Evolutionary conservation across 2,797 vertebrate species (phyloP), one percentile per base, ranked within the genome.

Genomic region (Clarias fuscus): DNA sequence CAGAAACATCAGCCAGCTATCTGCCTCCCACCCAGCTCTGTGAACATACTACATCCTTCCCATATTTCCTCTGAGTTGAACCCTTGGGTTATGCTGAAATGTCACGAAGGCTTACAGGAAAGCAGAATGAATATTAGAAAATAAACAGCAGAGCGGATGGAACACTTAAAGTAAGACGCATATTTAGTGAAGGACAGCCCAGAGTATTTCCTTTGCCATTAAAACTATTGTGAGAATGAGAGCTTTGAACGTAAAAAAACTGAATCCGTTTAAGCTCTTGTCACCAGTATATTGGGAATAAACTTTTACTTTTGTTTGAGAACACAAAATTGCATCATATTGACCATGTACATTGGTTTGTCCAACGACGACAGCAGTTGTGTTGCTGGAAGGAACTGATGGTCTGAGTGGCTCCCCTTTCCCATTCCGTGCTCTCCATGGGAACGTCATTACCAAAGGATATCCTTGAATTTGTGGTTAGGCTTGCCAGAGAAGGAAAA

Each of bases 1-100:
- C 70, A 84, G 56, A 84, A 71, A 56, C 27, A 77, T 77, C 75
- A 30, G 80, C 76, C 56, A 67, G 85, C 58, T 76, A 61, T 87
- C 84, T 82, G 68, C 62, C 81, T 84, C 56, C 83, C 85, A 87
- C 85, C 56, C 78, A 83, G 75, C 81, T 76, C 83, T 76, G 80
- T 61, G 77, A 27, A 78, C 84, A 88, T 86, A 75, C 86, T 88
- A 84, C 79, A 88, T 88, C 88, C 90, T 89, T 89, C 88, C 87
- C 62, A 37, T 88, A 86, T 75, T 89, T 90, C 76, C 86, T 48
- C 15, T 77, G 43, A 68, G 71, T 30, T 79, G 67, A 81, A 82
- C 68, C 30, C 37, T n/a, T 43, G 78, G 73, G 68, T 87, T 68
- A 71, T 40, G 43, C 58, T 80, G 27, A 88, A 87, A 80, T 71